Evolutionary conservation across 2,113 vertebrate genomes (phyloP), one percentile per base, ranked within the genome.

Genomic region (Rhynchomys soricoides): DNA sequence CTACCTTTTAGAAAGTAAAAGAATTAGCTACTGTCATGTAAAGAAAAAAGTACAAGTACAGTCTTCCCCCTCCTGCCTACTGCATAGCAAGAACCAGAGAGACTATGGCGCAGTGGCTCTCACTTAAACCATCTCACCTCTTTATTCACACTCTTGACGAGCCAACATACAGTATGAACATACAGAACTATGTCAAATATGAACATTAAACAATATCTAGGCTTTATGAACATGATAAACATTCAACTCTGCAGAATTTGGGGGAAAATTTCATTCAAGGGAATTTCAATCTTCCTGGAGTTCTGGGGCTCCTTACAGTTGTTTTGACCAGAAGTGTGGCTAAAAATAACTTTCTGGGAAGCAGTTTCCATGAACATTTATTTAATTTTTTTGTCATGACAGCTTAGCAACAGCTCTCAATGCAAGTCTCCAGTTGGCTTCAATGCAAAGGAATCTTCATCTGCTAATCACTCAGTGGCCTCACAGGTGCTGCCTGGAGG

Each of bases 271-370:
- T 37, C 34, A 74, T 90, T 87, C 11, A 90, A 86, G 82, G 31
- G 57, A 21, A 52, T 82, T 64, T 82, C n/a, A n/a, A 87, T 74
- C 21, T 87, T 88, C 75, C 40, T 95, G 73, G 81, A 93, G 66
- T 87, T 73, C 40, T 91, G 59, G 31, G 71, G 22, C 7, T 95
- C 68, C 8, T 12, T 93, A 21, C 68, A 34, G 86, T 95, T 94
- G 48, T 86, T 82, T 73, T 95, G 86, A 91, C 68, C n/a, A 79
- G 86, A 86, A 95, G 40, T 55, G 7, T 21, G 81, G 5, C 75
- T 87, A 37, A 86, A 93, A 94, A 62, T 22, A 96, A 82, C 24
- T 59, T 94, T 89, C 64, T 93, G 73, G 94, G 31, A 95, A 95
- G 59, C 48, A 82, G n/a, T 90, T 89, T 85, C 81, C 59, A 86